Evolutionary conservation across 2,888 invertebrate genomes (phyloP).

Genomic region (Spodoptera picta): DNA sequence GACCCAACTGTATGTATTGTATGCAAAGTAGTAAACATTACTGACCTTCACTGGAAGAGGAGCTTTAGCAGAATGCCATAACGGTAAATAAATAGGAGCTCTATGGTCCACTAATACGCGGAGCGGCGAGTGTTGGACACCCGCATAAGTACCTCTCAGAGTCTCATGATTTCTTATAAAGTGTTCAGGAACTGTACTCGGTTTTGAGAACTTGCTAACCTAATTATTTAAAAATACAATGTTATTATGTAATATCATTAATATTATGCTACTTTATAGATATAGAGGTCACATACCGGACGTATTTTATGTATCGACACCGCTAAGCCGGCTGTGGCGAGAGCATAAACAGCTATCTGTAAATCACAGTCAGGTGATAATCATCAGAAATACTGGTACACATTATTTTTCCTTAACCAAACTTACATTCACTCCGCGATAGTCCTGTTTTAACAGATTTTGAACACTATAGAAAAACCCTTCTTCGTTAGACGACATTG

Average conservation of each 20-base stretch:
- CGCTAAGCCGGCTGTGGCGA: conserved; percentile 87
- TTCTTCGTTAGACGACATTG: conserved; percentile 76
- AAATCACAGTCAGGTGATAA: conserved; percentile 64
- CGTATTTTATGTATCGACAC: conserved; percentile 88
- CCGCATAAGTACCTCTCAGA: conserved; percentile 84
- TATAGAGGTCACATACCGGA: conserved; percentile 83
- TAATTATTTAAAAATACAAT: conserved; percentile 65
- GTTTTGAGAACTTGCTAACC: conserved; percentile 90
- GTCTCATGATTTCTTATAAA: conserved; percentile 87
- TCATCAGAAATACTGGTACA: conserved; percentile 29
- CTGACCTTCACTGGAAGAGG: conserved; percentile 87
- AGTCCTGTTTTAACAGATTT: conserved; percentile 79
- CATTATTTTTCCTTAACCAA: conserved; percentile 22
- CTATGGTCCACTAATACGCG: conserved; percentile 88
- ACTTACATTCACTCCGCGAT: conserved; percentile 85
- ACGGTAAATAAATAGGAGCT: conserved; percentile 87
- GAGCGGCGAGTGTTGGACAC: conserved; percentile 85
- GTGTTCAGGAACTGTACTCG: conserved; percentile 87
- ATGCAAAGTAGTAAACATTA: conserved; percentile 37
- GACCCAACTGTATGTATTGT: conserved; percentile 41
- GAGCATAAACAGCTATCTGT: conserved; percentile 89
- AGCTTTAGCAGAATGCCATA: conserved; percentile 85
- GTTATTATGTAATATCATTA: conserved; percentile 77
- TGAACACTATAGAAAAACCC: conserved; percentile 74
- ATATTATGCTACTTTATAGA: conserved; percentile 48